Evolutionary conservation across 2,113 vertebrate species (phyloP), one percentile per base, ranked within the genome.

Genomic region (Microtus ochrogaster): DNA sequence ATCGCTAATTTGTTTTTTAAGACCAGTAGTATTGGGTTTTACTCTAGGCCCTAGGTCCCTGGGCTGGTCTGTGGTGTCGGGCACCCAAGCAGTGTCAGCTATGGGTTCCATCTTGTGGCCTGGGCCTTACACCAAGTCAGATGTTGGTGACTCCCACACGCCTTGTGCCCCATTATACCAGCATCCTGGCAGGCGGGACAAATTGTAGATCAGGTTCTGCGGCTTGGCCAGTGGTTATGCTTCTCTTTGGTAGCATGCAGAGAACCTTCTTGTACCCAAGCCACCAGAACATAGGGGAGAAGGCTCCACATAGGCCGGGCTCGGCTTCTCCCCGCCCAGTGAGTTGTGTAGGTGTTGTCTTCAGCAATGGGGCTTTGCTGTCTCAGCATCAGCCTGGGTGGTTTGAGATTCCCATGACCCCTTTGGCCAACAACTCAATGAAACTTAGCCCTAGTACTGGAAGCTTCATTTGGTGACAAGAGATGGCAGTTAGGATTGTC

Each of bases 291-390:
- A n/a, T 28, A 28, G 13, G 7, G 55, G 36, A 16, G 24, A 26
- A 41, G 52, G 55, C 3, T 16, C 79, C 4, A 3, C 28, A n/a
- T 39, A 5, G 24, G 24, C 22, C 22, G 13, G 41, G 55, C 36
- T 83, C 0, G 3, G 2, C 55, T 41, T 41, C n/a, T 41, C 55
- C 22, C 1, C 4, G 55, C 26, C 28, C n/a, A 61, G 0, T 39
- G 36, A 61, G 12, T 16, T 41, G 7, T 41, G n/a, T 41, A 14
- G 6, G 22, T 39, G 55, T 16, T 63, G 24, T 63, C 24, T 63
- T 83, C 81, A 83, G 81, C 81, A 61, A 2, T 58, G 52, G 33
- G 36, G 33, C 33, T n/a, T 81, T 55, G 77, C 49, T 61, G n/a
- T 28, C 55, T 63, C 41, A 39, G 7, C 81, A 39, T 39, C 12